phyloP scores from a whole-genome alignment of 2,888 invertebrate genomes.

The Drosophila nigritarsus region DNA sequence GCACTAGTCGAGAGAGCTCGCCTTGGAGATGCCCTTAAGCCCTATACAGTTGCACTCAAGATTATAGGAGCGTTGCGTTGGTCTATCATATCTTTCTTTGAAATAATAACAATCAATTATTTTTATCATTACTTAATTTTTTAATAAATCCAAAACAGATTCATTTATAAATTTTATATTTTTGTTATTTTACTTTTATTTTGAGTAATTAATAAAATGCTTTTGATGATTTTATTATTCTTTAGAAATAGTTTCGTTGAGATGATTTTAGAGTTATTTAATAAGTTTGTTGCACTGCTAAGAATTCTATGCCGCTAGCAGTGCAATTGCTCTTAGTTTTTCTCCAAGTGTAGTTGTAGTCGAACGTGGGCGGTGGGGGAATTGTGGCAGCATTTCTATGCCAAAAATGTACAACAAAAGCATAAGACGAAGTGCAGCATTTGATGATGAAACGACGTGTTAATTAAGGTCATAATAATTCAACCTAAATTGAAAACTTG shows the following conservation, averaged over 20 bases:
- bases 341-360: neutral
- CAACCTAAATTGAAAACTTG: conserved; percentile 81
- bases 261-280: neutral
- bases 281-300: neutral
- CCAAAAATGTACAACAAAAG: conserved; percentile 78
- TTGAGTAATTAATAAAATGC: too few species aligned
- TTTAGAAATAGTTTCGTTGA: neutral
- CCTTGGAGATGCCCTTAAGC: neutral
- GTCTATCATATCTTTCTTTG: neutral
- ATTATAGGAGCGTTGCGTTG: neutral
- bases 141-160: neutral
- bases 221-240: too few species aligned
- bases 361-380: neutral
- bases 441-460: conserved; percentile 83
- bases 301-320: neutral
- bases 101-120: neutral
- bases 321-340: neutral
- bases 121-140: neutral
- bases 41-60: neutral
- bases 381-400: conserved; percentile 49
- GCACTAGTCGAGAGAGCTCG: neutral
- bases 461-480: conserved; percentile 84
- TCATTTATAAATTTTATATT: neutral
- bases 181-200: too few species aligned
- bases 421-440: conserved; percentile 76